A percentile compares a stretch with the other conserved stretches of the same genome.
These are phyloP conservation scores for Catharus fuscescens DNA, from an alignment of 2,113 vertebrate species.

Conservation along the genomic window DNA sequence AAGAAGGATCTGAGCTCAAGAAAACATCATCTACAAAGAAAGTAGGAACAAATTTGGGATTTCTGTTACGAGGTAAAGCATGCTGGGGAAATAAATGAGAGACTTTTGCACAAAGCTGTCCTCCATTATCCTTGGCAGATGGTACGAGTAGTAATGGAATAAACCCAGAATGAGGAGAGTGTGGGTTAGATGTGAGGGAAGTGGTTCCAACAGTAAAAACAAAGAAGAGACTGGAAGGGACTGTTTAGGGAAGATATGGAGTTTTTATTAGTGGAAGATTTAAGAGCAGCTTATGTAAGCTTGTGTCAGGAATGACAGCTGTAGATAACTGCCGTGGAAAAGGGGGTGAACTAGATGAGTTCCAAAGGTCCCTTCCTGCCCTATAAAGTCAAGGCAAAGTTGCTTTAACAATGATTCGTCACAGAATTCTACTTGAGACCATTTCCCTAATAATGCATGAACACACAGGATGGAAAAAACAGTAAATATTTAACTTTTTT, in stretches of 20 bases:
- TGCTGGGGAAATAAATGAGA: neutral
- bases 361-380: neutral
- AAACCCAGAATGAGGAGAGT: neutral
- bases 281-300: neutral
- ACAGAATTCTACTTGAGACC: neutral
- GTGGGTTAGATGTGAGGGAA: neutral
- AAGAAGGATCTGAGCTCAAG: neutral
- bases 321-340: neutral
- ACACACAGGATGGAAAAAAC: neutral
- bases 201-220: neutral
- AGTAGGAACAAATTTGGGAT: neutral
- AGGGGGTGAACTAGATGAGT: neutral
- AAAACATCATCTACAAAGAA: neutral
- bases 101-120: neutral
- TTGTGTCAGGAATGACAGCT: neutral
- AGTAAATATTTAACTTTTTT: neutral
- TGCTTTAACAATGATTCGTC: neutral
- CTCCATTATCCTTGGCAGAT: constrained; percentile 1
- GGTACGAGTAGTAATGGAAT: neutral
- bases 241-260: neutral
- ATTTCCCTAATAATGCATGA: neutral
- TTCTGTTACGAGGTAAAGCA: neutral
- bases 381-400: neutral
- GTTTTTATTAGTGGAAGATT: neutral
- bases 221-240: neutral